Evolutionary conservation across 1,140 invertebrate species (phyloP).

Genomic region (Brachionus rubens): DNA sequence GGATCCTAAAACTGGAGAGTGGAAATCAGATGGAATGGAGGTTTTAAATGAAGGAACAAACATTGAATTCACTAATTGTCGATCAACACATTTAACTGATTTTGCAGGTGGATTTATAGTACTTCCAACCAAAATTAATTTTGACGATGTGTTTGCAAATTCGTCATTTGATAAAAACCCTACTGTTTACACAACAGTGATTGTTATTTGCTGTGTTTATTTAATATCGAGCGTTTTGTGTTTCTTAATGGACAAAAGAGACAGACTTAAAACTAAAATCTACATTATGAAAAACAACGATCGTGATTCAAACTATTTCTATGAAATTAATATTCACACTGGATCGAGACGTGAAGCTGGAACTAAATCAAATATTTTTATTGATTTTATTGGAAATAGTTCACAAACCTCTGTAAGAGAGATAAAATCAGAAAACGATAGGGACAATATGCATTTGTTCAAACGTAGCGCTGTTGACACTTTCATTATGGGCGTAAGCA

Average conservation of each 20-base stretch:
- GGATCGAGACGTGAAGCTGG: slow-evolving; percentile 61
- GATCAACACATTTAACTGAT: slow-evolving; percentile 58
- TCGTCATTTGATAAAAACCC: slow-evolving; percentile 64
- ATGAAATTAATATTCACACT: slow-evolving; percentile 63
- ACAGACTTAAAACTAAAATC: slow-evolving; percentile 51
- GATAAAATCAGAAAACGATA: slow-evolving; percentile 54
- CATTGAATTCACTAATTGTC: slow-evolving; percentile 50
- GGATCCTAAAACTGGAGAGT: not conserved
- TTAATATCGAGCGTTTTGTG: slow-evolving; percentile 54
- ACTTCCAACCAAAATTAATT: slow-evolving; percentile 60
- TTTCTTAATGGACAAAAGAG: not conserved
- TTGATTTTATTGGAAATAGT: slow-evolving; percentile 33
- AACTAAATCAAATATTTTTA: slow-evolving; percentile 45
- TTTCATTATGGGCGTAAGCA: slow-evolving; percentile 63
- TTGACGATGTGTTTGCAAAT: slow-evolving; percentile 57
- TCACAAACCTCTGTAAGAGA: slow-evolving; percentile 7
- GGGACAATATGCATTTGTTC: slow-evolving; percentile 61
- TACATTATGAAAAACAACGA: slow-evolving; percentile 60
- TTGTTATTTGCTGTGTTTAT: slow-evolving; percentile 61
- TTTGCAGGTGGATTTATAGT: slow-evolving; percentile 59
- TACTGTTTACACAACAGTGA: slow-evolving; percentile 64
- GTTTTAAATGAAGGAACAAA: not conserved
- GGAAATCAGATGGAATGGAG: slow-evolving; percentile 5
- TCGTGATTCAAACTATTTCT: slow-evolving; percentile 62
- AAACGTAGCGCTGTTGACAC: slow-evolving; percentile 59